A percentile compares a stretch with the other conserved stretches of the same genome.
Evolutionary conservation across 2,113 vertebrate genomes (phyloP).

Genomic region (Falco punctatus): DNA sequence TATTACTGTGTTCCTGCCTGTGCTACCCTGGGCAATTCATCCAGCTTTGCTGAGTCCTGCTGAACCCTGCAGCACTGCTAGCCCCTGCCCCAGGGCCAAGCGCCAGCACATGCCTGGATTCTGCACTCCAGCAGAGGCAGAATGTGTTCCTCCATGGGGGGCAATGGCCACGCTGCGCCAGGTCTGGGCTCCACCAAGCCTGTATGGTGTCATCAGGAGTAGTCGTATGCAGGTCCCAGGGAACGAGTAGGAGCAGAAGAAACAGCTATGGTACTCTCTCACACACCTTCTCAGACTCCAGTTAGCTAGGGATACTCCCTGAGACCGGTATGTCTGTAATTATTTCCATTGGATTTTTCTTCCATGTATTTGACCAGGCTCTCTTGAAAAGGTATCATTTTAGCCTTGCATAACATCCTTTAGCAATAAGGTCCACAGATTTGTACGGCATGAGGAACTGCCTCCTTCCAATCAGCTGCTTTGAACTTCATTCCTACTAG

Average conservation of each 20-base stretch:
- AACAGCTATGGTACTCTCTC: not conserved
- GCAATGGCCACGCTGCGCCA: not conserved
- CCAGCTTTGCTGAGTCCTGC: accelerated
- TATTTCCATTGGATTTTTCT: not conserved
- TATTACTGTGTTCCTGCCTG: not conserved
- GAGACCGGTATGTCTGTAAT: not conserved
- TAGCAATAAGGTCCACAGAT: not conserved
- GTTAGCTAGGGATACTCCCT: not conserved
- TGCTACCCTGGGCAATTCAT: not conserved
- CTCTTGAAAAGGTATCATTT: not conserved
- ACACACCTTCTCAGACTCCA: not conserved
- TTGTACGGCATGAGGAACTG: not conserved
- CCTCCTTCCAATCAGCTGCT: not conserved
- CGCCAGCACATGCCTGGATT: accelerated
- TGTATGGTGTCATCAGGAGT: not conserved
- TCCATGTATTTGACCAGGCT: not conserved
- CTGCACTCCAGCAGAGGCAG: not conserved
- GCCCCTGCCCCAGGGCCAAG: not conserved
- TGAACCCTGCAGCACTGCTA: not conserved
- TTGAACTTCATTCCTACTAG: not conserved
- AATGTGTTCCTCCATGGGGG: not conserved
- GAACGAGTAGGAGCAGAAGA: not conserved
- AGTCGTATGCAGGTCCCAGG: accelerated
- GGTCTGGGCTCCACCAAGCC: not conserved
- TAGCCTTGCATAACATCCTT: not conserved